phyloP scores from a whole-genome alignment of 2,888 invertebrate species.

The Chloromyia formosa region DNA sequence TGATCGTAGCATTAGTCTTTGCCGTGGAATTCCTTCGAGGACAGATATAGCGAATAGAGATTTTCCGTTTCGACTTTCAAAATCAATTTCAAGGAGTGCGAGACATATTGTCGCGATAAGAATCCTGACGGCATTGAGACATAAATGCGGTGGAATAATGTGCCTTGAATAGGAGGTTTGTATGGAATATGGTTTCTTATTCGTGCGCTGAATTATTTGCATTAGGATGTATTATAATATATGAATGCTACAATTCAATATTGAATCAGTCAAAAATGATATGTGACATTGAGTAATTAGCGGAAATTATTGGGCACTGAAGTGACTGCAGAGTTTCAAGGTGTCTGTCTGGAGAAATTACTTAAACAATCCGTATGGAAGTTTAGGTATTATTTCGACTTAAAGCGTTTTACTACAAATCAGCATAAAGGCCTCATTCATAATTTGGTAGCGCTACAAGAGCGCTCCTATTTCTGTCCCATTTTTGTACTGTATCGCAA shows the following conservation, averaged over 20 bases:
- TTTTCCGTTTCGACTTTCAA: not conserved
- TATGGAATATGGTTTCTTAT: not conserved
- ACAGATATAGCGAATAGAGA: slow-evolving; percentile 3
- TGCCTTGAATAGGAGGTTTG: not conserved
- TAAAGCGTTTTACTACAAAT: too few relatives aligned
- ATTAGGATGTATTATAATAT: not conserved
- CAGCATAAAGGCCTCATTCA: too few relatives aligned
- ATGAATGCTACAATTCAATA: not conserved
- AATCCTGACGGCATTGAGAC: not conserved
- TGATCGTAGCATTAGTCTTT: slow-evolving; percentile 33
- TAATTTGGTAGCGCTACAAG: too few relatives aligned
- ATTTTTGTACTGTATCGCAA: too few relatives aligned
- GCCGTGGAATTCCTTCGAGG: slow-evolving; percentile 15
- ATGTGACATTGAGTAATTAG: slow-evolving; percentile 40
- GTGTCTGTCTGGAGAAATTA: too few relatives aligned
- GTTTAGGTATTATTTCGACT: too few relatives aligned
- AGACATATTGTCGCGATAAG: slow-evolving; percentile 20
- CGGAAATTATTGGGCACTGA: slow-evolving; percentile 23
- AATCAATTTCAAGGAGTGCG: slow-evolving; percentile 13
- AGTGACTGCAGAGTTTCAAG: not conserved
- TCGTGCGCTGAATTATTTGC: slow-evolving; percentile 24
- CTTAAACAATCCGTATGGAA: too few relatives aligned
- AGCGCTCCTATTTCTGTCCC: too few relatives aligned
- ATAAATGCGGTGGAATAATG: not conserved
- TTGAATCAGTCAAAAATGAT: slow-evolving; percentile 20